Conservation (phyloP, 2,113 vertebrate genomes). For the Sterna hirundo region DNA sequence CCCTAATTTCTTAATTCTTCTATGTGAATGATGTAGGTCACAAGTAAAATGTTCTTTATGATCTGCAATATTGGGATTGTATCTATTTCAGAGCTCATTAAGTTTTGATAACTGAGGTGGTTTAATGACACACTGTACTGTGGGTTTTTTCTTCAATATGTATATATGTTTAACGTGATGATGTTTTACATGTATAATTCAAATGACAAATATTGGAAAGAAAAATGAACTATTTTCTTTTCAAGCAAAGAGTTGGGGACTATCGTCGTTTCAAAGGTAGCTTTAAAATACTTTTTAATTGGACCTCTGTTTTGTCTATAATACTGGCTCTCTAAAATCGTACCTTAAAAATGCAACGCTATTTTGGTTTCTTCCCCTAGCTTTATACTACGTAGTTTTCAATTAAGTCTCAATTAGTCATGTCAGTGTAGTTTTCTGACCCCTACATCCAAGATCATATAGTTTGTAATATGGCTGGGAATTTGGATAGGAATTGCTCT, state of each 20-base stretch:
- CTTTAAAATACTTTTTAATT: slow-evolving; percentile 28
- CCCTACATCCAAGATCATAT: neutral
- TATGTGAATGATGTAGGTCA: slow-evolving; percentile 62
- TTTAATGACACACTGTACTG: slow-evolving; percentile 19
- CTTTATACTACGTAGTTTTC: neutral
- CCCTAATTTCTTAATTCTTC: slow-evolving; percentile 64
- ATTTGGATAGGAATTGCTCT: neutral
- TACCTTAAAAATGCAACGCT: neutral
- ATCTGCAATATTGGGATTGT: slow-evolving; percentile 65
- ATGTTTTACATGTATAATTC: slow-evolving; percentile 7
- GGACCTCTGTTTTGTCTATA: slow-evolving; percentile 17
- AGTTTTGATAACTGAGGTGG: slow-evolving; percentile 69
- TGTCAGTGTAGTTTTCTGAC: slow-evolving; percentile 15
- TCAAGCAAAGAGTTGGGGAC: neutral
- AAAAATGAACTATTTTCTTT: slow-evolving; percentile 3
- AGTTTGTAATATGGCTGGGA: neutral
- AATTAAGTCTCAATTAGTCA: slow-evolving; percentile 10
- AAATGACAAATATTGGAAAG: slow-evolving; percentile 13
- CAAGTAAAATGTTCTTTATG: slow-evolving; percentile 69
- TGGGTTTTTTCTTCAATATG: neutral
- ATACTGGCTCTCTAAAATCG: slow-evolving; percentile 21
- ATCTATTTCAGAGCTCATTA: slow-evolving; percentile 77
- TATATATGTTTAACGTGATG: neutral
- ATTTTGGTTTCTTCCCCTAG: neutral
- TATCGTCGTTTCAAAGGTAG: neutral